These are phyloP conservation scores for Fregetta grallaria DNA, from an alignment of 2,113 vertebrate genomes.

Conservation along the genomic window DNA sequence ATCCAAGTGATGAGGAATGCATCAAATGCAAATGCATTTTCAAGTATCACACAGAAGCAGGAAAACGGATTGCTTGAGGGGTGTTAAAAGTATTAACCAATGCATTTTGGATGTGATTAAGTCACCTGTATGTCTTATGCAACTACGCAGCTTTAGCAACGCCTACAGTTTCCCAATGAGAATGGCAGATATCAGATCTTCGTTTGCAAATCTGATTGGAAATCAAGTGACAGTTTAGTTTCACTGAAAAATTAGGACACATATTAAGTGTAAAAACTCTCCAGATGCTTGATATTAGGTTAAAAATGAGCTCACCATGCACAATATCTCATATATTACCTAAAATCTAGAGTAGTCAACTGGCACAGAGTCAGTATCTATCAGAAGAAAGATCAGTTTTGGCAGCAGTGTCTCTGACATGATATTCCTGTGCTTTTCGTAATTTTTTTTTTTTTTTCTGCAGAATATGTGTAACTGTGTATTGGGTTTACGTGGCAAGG, in stretches of 20 bases:
- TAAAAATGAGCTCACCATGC: neutral
- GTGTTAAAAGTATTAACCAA: conserved; percentile 37
- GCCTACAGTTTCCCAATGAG: conserved; percentile 59
- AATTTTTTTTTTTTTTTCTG: too few species aligned
- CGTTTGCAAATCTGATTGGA: neutral
- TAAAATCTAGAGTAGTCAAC: neutral
- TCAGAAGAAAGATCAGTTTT: neutral
- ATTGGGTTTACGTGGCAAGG: neutral
- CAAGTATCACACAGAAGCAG: conserved; percentile 47
- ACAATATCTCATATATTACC: neutral
- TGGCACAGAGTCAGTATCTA: neutral
- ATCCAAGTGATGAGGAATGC: neutral
- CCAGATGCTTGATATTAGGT: neutral
- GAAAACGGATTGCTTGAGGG: conserved; percentile 12
- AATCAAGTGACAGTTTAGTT: neutral
- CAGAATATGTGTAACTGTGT: neutral
- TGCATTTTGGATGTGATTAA: neutral
- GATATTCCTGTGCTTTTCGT: neutral
- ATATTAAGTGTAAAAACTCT: neutral
- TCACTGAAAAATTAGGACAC: neutral
- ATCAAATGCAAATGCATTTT: neutral
- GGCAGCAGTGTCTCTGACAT: neutral
- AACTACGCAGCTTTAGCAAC: conserved; percentile 60
- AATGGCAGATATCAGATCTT: conserved; percentile 20
- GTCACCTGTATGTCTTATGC: neutral